These are phyloP conservation scores for Acleris sparsana DNA, from an alignment of 2,888 invertebrate genomes.

Conservation along the genomic window DNA sequence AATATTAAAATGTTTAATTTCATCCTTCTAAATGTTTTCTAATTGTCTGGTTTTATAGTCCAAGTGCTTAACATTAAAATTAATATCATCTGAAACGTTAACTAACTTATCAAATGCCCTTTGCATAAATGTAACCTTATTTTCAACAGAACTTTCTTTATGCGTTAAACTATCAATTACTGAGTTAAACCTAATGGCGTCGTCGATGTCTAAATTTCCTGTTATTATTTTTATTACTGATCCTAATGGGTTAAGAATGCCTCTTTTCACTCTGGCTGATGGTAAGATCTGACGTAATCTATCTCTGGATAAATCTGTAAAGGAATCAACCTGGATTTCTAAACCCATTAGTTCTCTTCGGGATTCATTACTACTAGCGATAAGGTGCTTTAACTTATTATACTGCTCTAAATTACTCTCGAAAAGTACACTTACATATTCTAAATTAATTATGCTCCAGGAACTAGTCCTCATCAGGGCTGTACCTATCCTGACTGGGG, in stretches of 20 bases:
- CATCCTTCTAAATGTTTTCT: slow-evolving; percentile 9
- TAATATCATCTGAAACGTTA: slow-evolving; percentile 30
- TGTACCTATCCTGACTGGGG: slow-evolving; percentile 28
- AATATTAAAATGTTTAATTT: not conserved
- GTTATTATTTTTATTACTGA: slow-evolving; percentile 42
- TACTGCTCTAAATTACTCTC: slow-evolving; percentile 13
- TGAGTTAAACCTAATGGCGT: slow-evolving; percentile 35
- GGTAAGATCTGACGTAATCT: slow-evolving; percentile 8
- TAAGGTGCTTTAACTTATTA: slow-evolving; percentile 11
- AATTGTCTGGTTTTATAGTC: slow-evolving; percentile 14
- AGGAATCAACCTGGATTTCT: slow-evolving; percentile 18
- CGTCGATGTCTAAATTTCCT: slow-evolving; percentile 43
- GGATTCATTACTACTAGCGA: not conserved
- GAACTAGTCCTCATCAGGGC: slow-evolving; percentile 36
- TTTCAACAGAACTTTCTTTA: slow-evolving; percentile 26
- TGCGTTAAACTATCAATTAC: slow-evolving; percentile 23
- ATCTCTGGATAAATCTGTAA: slow-evolving; percentile 4
- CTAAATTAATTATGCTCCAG: slow-evolving; percentile 38
- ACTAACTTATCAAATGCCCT: slow-evolving; percentile 15
- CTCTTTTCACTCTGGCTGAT: slow-evolving; percentile 32
- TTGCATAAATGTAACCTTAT: slow-evolving; percentile 27
- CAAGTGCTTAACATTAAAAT: slow-evolving; percentile 25
- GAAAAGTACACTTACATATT: not conserved
- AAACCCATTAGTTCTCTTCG: slow-evolving; percentile 18
- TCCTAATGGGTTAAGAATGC: slow-evolving; percentile 37